Evolutionary conservation across 2,113 vertebrate genomes (phyloP).

Genomic region (Petroica traversi): DNA sequence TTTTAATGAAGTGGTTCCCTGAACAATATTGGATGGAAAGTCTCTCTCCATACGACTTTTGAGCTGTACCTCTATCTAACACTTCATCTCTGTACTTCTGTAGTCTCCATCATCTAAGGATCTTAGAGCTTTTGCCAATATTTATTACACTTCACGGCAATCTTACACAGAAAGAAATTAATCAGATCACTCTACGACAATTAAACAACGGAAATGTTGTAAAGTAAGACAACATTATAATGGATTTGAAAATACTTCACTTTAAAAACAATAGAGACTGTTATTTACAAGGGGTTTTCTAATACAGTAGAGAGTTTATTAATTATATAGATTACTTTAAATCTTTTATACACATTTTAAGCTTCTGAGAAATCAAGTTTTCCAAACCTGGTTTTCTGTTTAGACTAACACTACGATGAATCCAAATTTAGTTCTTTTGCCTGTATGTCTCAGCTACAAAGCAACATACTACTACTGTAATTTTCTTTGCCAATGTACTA

Average conservation of each 20-base stretch:
- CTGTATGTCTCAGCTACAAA: not conserved
- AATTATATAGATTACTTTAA: not conserved
- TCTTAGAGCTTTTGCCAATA: not conserved
- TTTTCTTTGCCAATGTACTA: not conserved
- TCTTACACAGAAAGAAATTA: not conserved
- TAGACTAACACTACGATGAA: not conserved
- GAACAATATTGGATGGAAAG: not conserved
- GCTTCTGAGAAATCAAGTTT: not conserved
- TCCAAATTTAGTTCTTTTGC: not conserved
- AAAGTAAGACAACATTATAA: not conserved
- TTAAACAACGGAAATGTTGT: not conserved
- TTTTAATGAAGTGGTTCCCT: slow-evolving; percentile 14
- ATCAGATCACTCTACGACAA: not conserved
- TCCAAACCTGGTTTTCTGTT: not conserved
- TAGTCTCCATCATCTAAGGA: not conserved
- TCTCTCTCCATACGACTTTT: not conserved
- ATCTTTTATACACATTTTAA: not conserved
- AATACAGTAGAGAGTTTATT: not conserved
- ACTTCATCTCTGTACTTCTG: not conserved
- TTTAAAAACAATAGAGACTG: too few species aligned
- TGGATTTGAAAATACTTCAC: not conserved
- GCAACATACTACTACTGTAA: not conserved
- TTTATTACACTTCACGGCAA: not conserved
- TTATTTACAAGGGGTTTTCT: too few species aligned
- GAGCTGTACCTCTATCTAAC: not conserved